Evolutionary conservation across 2,113 vertebrate species (phyloP).

Genomic region (Macrotus californicus): DNA sequence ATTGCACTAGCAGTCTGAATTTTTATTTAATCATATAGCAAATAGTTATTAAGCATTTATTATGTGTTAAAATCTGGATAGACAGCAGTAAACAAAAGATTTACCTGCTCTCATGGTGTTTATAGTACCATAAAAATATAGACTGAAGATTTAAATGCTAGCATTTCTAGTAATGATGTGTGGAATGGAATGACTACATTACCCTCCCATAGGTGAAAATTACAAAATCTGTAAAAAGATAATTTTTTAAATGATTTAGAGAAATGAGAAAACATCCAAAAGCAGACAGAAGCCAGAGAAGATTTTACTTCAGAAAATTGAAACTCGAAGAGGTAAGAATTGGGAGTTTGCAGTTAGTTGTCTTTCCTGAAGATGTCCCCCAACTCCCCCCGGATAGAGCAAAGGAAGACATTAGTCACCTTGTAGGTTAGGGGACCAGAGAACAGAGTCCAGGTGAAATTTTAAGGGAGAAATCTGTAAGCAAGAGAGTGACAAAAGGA

Average conservation of each 20-base stretch:
- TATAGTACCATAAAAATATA: background rate
- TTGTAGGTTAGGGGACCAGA: background rate
- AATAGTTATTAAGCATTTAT: background rate
- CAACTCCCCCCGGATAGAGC: accelerated
- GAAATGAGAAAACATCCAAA: background rate
- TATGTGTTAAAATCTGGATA: background rate
- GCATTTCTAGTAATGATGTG: background rate
- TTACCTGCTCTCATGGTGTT: background rate
- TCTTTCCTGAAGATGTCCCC: background rate
- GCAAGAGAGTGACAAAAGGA: background rate
- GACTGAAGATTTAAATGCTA: background rate
- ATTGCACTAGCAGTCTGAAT: background rate
- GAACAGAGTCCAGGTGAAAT: background rate
- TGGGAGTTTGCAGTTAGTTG: background rate
- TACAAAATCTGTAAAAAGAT: background rate
- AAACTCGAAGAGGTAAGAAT: background rate
- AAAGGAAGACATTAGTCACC: background rate
- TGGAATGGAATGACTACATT: background rate
- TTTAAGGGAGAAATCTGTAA: background rate
- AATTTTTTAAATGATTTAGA: background rate
- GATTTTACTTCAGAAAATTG: background rate
- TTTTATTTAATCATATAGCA: background rate
- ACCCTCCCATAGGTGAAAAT: background rate
- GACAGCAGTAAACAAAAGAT: background rate
- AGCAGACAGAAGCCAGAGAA: background rate